Evolutionary conservation across 2,797 vertebrate species (phyloP).

Genomic region (Micrastur ruficollis): DNA sequence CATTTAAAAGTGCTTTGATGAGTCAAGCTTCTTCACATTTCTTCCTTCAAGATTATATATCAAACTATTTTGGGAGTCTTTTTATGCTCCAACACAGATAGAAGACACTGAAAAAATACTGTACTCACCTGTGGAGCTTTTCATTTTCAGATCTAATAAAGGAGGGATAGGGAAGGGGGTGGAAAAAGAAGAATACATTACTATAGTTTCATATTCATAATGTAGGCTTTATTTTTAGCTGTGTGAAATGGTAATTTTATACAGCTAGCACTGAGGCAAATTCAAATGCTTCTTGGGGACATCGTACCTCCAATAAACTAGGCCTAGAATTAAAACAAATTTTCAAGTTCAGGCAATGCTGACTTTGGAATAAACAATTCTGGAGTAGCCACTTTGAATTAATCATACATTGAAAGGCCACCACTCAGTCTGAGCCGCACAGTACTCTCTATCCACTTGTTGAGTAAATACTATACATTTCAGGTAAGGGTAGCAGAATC

Average conservation of each 20-base stretch:
- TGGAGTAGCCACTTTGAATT: not conserved
- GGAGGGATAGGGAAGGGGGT: not conserved
- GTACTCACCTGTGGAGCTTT: constrained; percentile 51
- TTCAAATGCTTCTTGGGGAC: not conserved
- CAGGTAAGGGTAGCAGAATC: not conserved
- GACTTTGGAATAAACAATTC: not conserved
- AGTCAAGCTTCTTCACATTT: not conserved
- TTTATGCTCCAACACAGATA: not conserved
- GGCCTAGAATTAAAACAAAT: not conserved
- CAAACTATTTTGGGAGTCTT: not conserved
- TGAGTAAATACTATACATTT: not conserved
- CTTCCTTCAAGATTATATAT: not conserved
- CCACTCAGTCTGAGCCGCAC: not conserved
- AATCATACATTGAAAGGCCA: not conserved
- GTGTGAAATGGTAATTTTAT: not conserved
- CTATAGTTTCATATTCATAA: not conserved
- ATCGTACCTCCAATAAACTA: not conserved
- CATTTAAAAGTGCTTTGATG: not conserved
- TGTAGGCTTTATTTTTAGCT: not conserved
- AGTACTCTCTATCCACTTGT: too few relatives aligned
- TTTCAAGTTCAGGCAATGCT: not conserved
- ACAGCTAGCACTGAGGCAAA: not conserved
- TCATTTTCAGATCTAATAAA: constrained; percentile 44
- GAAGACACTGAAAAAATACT: not conserved
- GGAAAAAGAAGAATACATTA: not conserved